Percentiles rank a stretch among this genome's conserved stretches.
Evolutionary conservation across 2,113 vertebrate species (phyloP).

Genomic region (Tricholaema leucomelas): DNA sequence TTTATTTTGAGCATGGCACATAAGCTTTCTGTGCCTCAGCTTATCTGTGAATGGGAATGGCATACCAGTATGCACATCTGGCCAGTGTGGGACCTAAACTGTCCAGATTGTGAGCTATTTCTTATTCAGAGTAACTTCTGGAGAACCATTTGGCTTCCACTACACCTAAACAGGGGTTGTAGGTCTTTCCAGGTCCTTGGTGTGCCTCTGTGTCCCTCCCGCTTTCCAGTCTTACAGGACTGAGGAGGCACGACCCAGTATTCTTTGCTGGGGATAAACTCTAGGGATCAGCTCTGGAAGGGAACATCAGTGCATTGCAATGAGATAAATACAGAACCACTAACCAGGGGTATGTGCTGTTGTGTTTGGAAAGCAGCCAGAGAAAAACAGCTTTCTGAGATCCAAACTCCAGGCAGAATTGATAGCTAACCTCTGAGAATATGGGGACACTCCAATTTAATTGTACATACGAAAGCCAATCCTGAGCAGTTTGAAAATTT

Average conservation of each 20-base stretch:
- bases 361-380: neutral
- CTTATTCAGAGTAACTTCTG: neutral
- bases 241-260: neutral
- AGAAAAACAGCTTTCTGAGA: neutral
- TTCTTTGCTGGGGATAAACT: neutral
- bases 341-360: neutral
- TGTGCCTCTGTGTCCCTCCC: rapidly evolving
- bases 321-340: neutral
- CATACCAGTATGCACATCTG: neutral
- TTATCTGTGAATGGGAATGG: neutral
- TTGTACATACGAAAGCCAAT: rapidly evolving
- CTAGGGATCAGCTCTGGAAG: rapidly evolving
- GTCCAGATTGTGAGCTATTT: neutral
- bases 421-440: neutral
- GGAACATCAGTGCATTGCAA: neutral
- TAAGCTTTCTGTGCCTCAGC: neutral
- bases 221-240: neutral
- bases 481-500: neutral
- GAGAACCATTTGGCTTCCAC: neutral
- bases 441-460: neutral
- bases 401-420: neutral
- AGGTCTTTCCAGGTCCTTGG: neutral
- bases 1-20: neutral
- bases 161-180: neutral
- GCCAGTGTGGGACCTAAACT: neutral